Base-by-base conservation (phyloP, 2,113 vertebrate genomes). In the Ivindomyrus marchei region DNA sequence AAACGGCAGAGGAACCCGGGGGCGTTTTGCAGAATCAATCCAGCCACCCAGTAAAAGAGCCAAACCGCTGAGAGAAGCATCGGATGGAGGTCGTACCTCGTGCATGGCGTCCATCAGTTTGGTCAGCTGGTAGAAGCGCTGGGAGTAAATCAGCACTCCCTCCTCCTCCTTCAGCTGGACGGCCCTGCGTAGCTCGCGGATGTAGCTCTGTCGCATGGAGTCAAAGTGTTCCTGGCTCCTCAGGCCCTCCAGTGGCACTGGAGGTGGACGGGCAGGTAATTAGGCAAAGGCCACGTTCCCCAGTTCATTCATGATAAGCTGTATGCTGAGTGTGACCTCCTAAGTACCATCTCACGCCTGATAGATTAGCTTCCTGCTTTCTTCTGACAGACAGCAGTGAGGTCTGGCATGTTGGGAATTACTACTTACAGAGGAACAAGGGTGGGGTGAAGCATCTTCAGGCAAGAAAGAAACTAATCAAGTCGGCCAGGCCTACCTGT, bases 21-120 rank as follows among this genome's bases (percentile, higher is more conserved):
- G 31, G 31, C 2, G 15, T 17, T 36, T 13, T 17, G n/a, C 36
- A 42, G 15, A 4, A 39, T 77, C 70, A 15, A 4, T 13, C 31
- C 27, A 19, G 70, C 36, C 31, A 39, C 31, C 70, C 36, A 10
- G 31, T 8, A 15, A 17, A 19, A 39, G 17, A 42, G 15, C 74
- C 36, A 27, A 6, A 17, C 4, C 5, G 15, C 36, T 42, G 36
- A 8, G 74, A 19, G 31, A 6, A 80, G 31, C 11, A 3, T 5
- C 15, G 36, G 36, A 6, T 42, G 74, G 74, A 70, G n/a, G 3
- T 31, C 3, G 0, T 13, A 99, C 98, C 92, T 99, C 98, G 58
- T 99, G 98, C 96, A 99, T 97, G 92, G 95, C 94, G 90, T 99
- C 98, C 95, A 99, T 97, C 70, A 99, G 94, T 90, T 98, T 99